Percentiles rank a stretch among this genome's conserved stretches.
Evolutionary conservation across 35 echinoderm and acorn worm species (phyloP).

Genomic region (Holothuria glaberrima): DNA sequence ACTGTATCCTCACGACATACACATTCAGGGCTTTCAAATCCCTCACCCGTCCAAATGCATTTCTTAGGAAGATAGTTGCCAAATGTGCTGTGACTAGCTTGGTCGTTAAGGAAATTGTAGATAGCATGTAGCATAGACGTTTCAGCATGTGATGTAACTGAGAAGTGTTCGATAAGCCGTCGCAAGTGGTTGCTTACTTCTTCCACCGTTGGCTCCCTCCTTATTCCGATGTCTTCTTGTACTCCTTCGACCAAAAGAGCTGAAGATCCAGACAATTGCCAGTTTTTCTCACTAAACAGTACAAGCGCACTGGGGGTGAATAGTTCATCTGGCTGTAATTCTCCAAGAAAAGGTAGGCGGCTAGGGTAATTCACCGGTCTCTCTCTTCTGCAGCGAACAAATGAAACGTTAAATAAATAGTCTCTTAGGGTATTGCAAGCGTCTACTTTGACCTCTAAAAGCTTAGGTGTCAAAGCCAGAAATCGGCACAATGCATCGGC

Average conservation of each 20-base stretch:
- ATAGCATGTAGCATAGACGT: constrained; percentile 2
- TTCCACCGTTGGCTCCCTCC: background rate
- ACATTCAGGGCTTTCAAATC: background rate
- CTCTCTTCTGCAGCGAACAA: constrained; percentile 19
- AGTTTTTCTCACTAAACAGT: background rate
- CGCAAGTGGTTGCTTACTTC: constrained; percentile 22
- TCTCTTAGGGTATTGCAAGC: background rate
- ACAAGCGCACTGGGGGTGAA: background rate
- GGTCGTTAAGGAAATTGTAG: background rate
- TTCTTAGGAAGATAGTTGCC: background rate
- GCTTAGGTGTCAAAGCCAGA: background rate
- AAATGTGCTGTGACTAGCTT: background rate
- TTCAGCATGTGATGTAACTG: background rate
- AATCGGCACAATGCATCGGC: constrained; percentile 13
- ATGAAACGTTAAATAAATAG: background rate
- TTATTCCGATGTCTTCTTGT: background rate
- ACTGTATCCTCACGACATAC: background rate
- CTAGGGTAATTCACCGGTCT: constrained; percentile 13
- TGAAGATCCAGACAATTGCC: constrained; percentile 14
- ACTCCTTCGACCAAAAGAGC: background rate
- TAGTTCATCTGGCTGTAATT: background rate
- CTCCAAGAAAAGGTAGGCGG: background rate
- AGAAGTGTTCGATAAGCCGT: background rate
- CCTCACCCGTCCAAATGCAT: constrained; percentile 48
- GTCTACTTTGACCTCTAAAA: background rate